Percentiles rank a stretch among this genome's conserved stretches.
Conservation (phyloP, 2,113 vertebrate genomes). For the Crypturellus undulatus region DNA sequence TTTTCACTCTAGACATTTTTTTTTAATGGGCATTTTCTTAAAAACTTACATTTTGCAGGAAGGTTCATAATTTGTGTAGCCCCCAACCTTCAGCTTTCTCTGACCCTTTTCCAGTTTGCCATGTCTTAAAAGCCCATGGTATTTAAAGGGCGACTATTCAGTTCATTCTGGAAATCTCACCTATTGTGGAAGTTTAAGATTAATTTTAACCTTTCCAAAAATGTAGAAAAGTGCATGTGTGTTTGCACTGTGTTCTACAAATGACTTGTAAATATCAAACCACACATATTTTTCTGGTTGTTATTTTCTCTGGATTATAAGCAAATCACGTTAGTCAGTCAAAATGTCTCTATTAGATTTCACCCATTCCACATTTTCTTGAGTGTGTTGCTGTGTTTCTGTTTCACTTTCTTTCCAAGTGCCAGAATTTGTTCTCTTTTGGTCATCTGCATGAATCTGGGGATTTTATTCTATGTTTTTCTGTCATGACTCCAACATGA, state of each 20-base stretch:
- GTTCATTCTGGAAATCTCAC: not conserved
- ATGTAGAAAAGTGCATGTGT: not conserved
- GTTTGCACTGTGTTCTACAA: not conserved
- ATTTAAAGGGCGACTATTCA: not conserved
- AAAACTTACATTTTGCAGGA: not conserved
- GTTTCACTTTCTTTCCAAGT: not conserved
- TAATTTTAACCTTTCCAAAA: not conserved
- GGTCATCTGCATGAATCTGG: not conserved
- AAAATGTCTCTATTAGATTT: not conserved
- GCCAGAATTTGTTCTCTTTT: not conserved
- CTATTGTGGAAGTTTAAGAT: not conserved
- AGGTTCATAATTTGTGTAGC: not conserved
- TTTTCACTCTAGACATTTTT: not conserved
- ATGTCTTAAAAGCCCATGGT: not conserved
- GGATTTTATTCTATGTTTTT: not conserved
- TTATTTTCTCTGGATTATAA: not conserved
- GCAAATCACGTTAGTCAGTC: not conserved
- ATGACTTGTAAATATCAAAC: not conserved
- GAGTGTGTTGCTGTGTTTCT: not conserved
- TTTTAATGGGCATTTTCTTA: not conserved
- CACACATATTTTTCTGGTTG: not conserved
- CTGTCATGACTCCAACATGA: not conserved
- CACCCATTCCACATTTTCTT: not conserved
- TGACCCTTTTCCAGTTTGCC: not conserved
- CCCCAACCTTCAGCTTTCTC: not conserved